phyloP scores from a whole-genome alignment of 2,113 vertebrate genomes.

The Periophthalmus modestus region DNA sequence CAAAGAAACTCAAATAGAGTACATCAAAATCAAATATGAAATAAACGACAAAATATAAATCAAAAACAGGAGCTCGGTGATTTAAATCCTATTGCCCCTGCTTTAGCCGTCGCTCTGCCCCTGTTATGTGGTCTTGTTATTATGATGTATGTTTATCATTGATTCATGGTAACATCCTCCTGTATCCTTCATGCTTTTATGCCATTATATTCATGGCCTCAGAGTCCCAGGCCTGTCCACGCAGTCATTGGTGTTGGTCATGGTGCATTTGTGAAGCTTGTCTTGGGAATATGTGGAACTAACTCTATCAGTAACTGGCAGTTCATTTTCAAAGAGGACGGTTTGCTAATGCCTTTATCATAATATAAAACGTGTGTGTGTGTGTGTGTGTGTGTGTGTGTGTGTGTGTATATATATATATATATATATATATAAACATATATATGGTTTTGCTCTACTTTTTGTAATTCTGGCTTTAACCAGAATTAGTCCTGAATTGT shows the following conservation, averaged over 20 bases:
- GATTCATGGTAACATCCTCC: not conserved
- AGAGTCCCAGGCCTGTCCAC: not conserved
- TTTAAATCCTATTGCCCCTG: not conserved
- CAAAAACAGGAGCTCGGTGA: not conserved
- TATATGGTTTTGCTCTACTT: no score
- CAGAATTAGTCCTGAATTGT: no score
- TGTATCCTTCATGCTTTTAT: conserved; percentile 18
- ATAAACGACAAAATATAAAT: not conserved
- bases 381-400: no score
- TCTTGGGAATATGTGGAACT: conserved; percentile 36
- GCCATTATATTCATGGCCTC: conserved; percentile 10
- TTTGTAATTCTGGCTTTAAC: no score
- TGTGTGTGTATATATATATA: no score
- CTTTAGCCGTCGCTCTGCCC: not conserved
- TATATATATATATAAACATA: no score
- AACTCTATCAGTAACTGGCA: conserved; percentile 29
- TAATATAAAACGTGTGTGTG: not conserved
- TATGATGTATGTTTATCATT: not conserved
- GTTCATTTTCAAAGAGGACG: conserved; percentile 21
- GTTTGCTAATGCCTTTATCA: conserved; percentile 29
- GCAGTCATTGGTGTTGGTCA: conserved; percentile 23
- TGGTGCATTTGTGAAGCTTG: conserved; percentile 50
- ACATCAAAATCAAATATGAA: no score
- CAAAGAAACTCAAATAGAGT: no score
- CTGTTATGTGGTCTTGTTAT: not conserved